These are phyloP conservation scores for Sparus aurata DNA, from an alignment of 2,797 vertebrate genomes.

Conservation along the genomic window DNA sequence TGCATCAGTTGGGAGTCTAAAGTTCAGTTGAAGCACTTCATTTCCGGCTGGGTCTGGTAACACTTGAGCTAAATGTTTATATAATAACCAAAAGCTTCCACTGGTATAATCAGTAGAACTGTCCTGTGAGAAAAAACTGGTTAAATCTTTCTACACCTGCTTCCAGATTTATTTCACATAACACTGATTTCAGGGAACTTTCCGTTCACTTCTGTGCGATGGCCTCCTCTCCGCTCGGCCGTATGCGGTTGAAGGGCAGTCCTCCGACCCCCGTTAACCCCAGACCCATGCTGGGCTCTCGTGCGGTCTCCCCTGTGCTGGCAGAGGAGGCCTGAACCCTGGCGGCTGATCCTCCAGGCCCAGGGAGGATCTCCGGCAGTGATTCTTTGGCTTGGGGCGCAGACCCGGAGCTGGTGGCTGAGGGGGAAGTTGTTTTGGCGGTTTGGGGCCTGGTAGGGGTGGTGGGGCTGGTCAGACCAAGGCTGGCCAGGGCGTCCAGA, in stretches of 20 bases:
- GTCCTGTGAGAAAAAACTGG: conserved; percentile 7
- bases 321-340: conserved; percentile 72
- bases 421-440: conserved; percentile 50
- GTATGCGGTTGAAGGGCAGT: conserved; percentile 89
- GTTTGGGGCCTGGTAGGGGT: conserved; percentile 81
- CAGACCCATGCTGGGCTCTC: conserved; percentile 79
- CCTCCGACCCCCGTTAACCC: conserved; percentile 72
- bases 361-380: conserved; percentile 74
- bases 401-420: conserved; percentile 79
- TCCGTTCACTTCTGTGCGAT: conserved; percentile 89
- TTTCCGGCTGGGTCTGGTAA: conserved; percentile 40
- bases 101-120: conserved; percentile 34
- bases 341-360: conserved; percentile 71
- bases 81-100: conserved; percentile 33
- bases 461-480: conserved; percentile 88
- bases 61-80: conserved; percentile 31
- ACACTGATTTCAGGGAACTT: conserved; percentile 29
- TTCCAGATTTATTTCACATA: conserved; percentile 43
- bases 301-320: conserved; percentile 79
- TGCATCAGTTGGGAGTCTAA: conserved; percentile 31
- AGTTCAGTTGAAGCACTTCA: conserved; percentile 48
- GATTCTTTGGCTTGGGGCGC: conserved; percentile 76
- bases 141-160: conserved; percentile 28
- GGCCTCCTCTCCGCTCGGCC: conserved; percentile 92
- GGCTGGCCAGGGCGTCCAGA: conserved; percentile 92